These are phyloP conservation scores for Osmerus eperlanus DNA, from an alignment of 2,113 vertebrate species.

Conservation along the genomic window DNA sequence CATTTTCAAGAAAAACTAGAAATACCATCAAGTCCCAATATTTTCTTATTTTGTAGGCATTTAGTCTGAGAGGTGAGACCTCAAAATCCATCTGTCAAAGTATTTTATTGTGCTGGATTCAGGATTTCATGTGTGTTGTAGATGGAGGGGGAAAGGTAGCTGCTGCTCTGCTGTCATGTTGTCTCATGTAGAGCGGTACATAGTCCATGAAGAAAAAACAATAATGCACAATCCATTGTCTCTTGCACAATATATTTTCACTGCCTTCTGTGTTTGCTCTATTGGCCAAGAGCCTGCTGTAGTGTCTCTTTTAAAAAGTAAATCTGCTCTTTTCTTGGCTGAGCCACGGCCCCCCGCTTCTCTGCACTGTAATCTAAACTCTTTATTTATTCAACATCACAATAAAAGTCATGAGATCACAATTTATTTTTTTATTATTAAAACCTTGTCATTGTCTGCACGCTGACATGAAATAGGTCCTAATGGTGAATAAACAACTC, in stretches of 20 bases:
- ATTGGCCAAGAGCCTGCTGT: conserved; percentile 23
- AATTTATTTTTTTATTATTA: conserved; percentile 52
- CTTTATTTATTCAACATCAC: conserved; percentile 61
- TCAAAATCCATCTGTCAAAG: conserved; percentile 6
- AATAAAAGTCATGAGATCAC: conserved; percentile 62
- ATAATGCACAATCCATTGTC: not conserved
- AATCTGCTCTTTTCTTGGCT: conserved; percentile 37
- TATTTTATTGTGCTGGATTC: conserved; percentile 52
- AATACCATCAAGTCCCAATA: no score
- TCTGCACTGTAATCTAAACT: conserved; percentile 51
- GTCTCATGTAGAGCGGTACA: conserved; percentile 47
- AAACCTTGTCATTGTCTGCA: conserved; percentile 42
- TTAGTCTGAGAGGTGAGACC: conserved; percentile 30
- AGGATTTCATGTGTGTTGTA: conserved; percentile 48
- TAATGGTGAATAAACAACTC: conserved; percentile 4
- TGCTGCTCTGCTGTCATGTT: conserved; percentile 28
- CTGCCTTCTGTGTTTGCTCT: conserved; percentile 25
- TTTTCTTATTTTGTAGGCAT: conserved; percentile 3
- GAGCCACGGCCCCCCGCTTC: conserved; percentile 42
- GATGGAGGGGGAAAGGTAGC: conserved; percentile 46
- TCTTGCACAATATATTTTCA: not conserved
- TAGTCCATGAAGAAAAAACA: conserved; percentile 24
- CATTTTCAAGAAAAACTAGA: no score
- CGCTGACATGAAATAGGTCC: conserved; percentile 29
- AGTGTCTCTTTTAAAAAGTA: conserved; percentile 42